phyloP scores from a whole-genome alignment of 2,888 invertebrate species.

The Acrocyrtus sp. region DNA sequence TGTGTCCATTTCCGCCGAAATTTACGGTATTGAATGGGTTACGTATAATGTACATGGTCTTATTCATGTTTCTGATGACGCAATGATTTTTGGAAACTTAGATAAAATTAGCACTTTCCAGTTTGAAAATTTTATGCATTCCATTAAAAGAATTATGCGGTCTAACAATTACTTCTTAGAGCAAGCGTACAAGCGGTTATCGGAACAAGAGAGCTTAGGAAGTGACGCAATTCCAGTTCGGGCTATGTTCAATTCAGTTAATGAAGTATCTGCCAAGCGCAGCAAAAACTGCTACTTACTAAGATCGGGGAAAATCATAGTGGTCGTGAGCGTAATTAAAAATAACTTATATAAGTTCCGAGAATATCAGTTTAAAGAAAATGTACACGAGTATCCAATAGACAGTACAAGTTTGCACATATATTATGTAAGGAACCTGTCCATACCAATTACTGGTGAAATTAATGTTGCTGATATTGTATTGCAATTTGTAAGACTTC shows the following conservation, averaged over 20 bases:
- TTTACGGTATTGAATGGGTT: constrained; percentile 18
- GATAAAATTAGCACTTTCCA: constrained; percentile 17
- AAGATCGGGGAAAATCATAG: not conserved
- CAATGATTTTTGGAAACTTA: not conserved
- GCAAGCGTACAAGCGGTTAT: constrained; percentile 10
- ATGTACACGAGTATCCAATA: constrained; percentile 11
- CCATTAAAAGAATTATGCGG: constrained; percentile 12
- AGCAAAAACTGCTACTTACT: not conserved
- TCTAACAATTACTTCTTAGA: not conserved
- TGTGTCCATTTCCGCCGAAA: not conserved
- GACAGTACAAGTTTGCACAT: constrained; percentile 7
- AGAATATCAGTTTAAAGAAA: not conserved
- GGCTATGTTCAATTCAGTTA: not conserved
- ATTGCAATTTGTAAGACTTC: constrained; percentile 14
- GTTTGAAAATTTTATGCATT: constrained; percentile 33
- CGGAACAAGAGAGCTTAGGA: not conserved
- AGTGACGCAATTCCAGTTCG: not conserved
- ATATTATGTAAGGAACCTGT: not conserved
- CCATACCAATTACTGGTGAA: not conserved
- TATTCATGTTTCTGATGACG: constrained; percentile 24
- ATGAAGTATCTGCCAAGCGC: not conserved
- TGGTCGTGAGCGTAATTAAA: not conserved
- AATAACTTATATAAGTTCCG: not conserved
- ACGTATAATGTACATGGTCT: constrained; percentile 25
- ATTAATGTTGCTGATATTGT: not conserved